Evolutionary conservation across 1,140 invertebrate genomes (phyloP).

Genomic region (Saxidomus purpurata): DNA sequence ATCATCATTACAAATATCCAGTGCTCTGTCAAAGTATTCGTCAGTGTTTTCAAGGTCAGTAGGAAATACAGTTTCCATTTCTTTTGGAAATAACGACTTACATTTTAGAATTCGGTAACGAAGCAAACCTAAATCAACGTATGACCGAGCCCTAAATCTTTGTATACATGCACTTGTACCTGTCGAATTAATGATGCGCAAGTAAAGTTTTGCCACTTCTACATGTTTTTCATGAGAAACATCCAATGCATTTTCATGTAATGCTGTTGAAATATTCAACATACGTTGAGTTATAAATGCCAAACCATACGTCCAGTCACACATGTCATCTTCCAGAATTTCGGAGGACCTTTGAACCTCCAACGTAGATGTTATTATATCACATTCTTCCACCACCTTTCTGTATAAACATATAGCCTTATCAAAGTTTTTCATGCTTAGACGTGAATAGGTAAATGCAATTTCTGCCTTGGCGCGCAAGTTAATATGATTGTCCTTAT

Average conservation of each 20-base stretch:
- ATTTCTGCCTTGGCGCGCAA: conserved; percentile 28
- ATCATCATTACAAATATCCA: not conserved
- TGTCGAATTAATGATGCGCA: not conserved
- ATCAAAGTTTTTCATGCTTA: not conserved
- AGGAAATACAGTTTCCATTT: too few relatives aligned
- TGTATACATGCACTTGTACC: not conserved
- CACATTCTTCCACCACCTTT: not conserved
- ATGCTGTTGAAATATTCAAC: not conserved
- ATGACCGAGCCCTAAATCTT: not conserved
- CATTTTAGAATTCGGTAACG: not conserved
- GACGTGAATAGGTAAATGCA: conserved; percentile 1
- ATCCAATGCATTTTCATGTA: not conserved
- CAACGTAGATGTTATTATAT: not conserved
- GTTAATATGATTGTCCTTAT: not conserved
- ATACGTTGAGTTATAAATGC: not conserved
- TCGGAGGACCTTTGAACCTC: not conserved
- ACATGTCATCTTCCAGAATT: not conserved
- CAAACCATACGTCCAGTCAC: conserved; percentile 15
- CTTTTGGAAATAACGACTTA: not conserved
- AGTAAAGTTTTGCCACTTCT: not conserved
- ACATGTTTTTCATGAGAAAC: not conserved
- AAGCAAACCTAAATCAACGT: conserved; percentile 15
- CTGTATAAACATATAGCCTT: not conserved
- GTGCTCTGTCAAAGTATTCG: not conserved
- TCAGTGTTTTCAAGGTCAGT: too few relatives aligned